Evolutionary conservation across 1,140 invertebrate genomes (phyloP).

Genomic region (Drosophila pruinosa): DNA sequence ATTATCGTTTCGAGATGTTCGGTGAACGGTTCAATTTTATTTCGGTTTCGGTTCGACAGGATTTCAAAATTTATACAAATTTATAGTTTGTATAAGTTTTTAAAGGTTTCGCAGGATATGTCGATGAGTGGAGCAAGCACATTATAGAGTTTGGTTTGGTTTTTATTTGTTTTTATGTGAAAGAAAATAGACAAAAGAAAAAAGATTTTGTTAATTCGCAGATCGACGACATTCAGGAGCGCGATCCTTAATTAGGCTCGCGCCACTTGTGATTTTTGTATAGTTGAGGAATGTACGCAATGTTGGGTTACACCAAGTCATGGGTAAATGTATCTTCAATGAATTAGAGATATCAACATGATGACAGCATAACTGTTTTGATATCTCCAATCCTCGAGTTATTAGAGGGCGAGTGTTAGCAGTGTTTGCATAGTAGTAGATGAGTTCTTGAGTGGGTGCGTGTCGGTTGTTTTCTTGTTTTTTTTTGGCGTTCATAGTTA

Average conservation of each 20-base stretch:
- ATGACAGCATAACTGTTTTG: constrained; percentile 13
- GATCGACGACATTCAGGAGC: constrained; percentile 58
- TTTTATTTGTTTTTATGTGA: constrained; percentile 66
- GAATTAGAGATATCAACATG: constrained; percentile 40
- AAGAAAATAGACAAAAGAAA: constrained; percentile 80
- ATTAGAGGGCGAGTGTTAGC: constrained; percentile 19
- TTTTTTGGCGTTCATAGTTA: constrained; percentile 42
- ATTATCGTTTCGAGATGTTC: constrained; percentile 33
- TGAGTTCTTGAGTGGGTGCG: constrained; percentile 39
- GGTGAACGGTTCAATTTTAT: constrained; percentile 37
- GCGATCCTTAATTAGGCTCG: constrained; percentile 47
- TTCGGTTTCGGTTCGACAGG: constrained; percentile 61
- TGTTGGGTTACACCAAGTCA: constrained; percentile 23
- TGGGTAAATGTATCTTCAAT: constrained; percentile 24
- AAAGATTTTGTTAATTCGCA: constrained; percentile 78
- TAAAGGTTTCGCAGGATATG: constrained; percentile 48
- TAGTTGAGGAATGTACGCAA: constrained; percentile 60
- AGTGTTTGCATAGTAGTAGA: constrained; percentile 35
- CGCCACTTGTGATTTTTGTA: constrained; percentile 31
- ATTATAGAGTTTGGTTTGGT: constrained; percentile 70
- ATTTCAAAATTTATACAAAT: constrained; percentile 48
- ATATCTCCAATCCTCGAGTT: constrained; percentile 49
- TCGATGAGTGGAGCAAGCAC: constrained; percentile 75
- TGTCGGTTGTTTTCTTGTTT: constrained; percentile 39
- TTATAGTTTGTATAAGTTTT: constrained; percentile 43